Conservation (phyloP, 2,113 vertebrate genomes). For the Rhagologus leucostigma region DNA sequence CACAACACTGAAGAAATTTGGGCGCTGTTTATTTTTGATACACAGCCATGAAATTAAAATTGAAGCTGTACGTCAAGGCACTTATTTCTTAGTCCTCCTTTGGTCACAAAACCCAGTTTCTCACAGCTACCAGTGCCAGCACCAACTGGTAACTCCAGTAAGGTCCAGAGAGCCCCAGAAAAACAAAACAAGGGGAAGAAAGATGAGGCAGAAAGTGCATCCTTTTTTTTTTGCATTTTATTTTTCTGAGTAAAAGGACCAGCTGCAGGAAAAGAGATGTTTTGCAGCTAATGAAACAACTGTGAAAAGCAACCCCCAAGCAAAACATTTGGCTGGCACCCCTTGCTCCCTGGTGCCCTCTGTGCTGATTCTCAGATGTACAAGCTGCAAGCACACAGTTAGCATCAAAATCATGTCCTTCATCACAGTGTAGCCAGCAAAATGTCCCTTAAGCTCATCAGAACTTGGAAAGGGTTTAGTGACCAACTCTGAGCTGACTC, state of each 20-base stretch:
- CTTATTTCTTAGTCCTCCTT: neutral
- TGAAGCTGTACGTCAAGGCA: neutral
- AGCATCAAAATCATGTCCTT: neutral
- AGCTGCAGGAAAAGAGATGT: neutral
- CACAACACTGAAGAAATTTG: neutral
- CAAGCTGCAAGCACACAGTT: neutral
- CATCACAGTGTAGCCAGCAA: accelerated
- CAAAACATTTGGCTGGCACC: neutral
- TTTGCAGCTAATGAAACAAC: neutral
- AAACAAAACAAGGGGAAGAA: neutral
- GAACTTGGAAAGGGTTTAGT: neutral
- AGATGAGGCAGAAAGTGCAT: neutral
- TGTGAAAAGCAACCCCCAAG: neutral
- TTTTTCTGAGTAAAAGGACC: neutral
- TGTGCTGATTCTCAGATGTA: neutral
- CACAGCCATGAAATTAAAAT: neutral
- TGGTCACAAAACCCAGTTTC: neutral
- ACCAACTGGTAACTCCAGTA: neutral
- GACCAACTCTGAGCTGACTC: neutral
- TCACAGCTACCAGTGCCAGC: neutral
- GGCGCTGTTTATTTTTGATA: neutral
- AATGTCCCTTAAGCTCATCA: neutral
- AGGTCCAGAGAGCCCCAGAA: neutral
- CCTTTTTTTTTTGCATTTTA: neutral
- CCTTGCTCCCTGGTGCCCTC: neutral